A percentile compares a stretch with the other conserved stretches of the same genome.
Evolutionary conservation across 2,888 invertebrate genomes (phyloP).

Genomic region (Philaethria dido): DNA sequence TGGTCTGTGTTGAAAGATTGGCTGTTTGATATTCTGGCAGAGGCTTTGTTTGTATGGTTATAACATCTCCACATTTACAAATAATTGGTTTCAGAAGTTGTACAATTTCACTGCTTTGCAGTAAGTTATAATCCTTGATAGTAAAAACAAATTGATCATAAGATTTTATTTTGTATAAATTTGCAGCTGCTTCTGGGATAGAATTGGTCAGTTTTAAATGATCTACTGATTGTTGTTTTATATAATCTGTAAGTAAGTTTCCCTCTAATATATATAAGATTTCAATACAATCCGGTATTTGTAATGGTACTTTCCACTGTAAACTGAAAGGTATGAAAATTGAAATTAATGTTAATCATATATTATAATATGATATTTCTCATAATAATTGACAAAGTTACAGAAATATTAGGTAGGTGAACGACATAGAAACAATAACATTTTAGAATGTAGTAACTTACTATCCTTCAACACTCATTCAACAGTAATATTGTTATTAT

Average conservation of each 20-base stretch:
- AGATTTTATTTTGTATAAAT: constrained; percentile 58
- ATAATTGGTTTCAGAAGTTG: constrained; percentile 63
- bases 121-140: constrained; percentile 66
- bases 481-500: too few relatives aligned
- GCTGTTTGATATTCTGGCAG: constrained; percentile 67
- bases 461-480: too few relatives aligned
- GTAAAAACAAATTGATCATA: constrained; percentile 62
- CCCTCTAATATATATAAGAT: constrained; percentile 71
- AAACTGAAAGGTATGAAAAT: constrained; percentile 58
- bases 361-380: too few relatives aligned
- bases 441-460: too few relatives aligned
- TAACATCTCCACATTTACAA: constrained; percentile 56
- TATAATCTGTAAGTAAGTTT: constrained; percentile 63
- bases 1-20: constrained; percentile 51
- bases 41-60: constrained; percentile 67
- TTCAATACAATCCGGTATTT: constrained; percentile 55
- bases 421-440: too few relatives aligned
- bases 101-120: constrained; percentile 68
- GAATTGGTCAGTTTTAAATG: constrained; percentile 57
- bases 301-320: constrained; percentile 54
- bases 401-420: too few relatives aligned
- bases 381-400: too few relatives aligned
- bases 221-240: constrained; percentile 48
- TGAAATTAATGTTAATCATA: background rate
- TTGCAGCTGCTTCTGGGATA: constrained; percentile 59